These are phyloP conservation scores for Meandrusa payeni DNA, from an alignment of 2,888 invertebrate species.

Conservation along the genomic window DNA sequence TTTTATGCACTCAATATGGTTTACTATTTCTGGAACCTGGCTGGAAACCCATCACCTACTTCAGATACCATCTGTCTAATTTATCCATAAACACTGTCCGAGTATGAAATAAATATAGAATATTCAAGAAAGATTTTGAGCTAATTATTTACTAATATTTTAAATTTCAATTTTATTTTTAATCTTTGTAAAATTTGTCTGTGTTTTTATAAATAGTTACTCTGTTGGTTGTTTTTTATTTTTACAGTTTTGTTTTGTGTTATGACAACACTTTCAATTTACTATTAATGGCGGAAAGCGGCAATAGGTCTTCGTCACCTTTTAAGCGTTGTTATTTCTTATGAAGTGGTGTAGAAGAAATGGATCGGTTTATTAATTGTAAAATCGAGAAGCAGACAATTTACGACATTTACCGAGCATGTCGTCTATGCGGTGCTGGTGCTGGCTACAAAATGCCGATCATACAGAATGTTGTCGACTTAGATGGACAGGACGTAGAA, in stretches of 20 bases:
- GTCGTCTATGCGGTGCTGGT: conserved; percentile 71
- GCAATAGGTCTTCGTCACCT: conserved; percentile 2
- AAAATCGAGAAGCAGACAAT: conserved; percentile 57
- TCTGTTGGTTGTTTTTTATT: conserved; percentile 1
- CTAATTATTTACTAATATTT: too few relatives aligned
- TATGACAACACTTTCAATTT: conserved; percentile 20
- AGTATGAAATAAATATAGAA: too few relatives aligned
- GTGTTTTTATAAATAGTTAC: too few relatives aligned
- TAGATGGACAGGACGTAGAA: conserved; percentile 52
- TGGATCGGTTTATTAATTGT: conserved; percentile 49
- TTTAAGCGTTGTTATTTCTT: conserved; percentile 1
- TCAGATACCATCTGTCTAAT: too few relatives aligned
- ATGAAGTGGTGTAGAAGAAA: conserved; percentile 31
- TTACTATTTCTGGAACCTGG: too few relatives aligned
- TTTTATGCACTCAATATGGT: too few relatives aligned
- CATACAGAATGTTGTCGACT: conserved; percentile 57
- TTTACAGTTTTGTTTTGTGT: not conserved
- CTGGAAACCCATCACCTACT: too few relatives aligned
- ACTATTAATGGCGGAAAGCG: conserved; percentile 16
- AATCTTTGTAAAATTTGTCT: too few relatives aligned
- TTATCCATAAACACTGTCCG: too few relatives aligned
- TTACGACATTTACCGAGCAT: conserved; percentile 69
- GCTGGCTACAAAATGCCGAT: conserved; percentile 78
- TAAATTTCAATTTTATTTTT: too few relatives aligned
- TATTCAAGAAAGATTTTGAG: too few relatives aligned